Conservation (phyloP, 2,797 vertebrate genomes). For the Huso huso region DNA sequence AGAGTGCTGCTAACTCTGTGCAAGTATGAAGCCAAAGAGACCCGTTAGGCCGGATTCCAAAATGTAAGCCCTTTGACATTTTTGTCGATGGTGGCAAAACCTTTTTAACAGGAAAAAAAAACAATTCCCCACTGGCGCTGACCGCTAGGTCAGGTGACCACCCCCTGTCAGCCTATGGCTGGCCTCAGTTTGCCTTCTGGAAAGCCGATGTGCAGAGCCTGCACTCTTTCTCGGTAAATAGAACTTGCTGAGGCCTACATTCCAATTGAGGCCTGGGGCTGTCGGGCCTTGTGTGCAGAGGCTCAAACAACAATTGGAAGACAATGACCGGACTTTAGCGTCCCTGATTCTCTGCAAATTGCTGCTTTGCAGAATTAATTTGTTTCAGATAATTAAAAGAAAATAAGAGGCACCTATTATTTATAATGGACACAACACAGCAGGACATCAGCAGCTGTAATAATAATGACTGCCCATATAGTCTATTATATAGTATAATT, state of each 20-base stretch:
- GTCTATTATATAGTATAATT: too few relatives aligned
- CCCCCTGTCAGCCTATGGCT: neutral
- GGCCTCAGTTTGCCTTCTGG: constrained; percentile 48
- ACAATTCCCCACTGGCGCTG: neutral
- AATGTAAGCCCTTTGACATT: constrained; percentile 65
- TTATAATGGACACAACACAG: neutral
- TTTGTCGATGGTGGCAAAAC: constrained; percentile 74
- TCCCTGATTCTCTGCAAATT: neutral
- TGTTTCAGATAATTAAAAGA: neutral
- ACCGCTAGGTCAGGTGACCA: neutral
- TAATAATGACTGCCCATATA: too few relatives aligned
- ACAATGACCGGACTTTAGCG: constrained; percentile 1
- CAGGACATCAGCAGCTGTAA: neutral
- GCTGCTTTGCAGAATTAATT: constrained; percentile 5
- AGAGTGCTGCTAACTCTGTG: constrained; percentile 22
- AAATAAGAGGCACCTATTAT: neutral
- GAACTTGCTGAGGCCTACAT: constrained; percentile 69
- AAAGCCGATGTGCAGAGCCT: constrained; percentile 68
- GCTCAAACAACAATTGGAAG: constrained; percentile 2
- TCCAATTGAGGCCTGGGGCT: constrained; percentile 38
- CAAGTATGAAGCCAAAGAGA: constrained; percentile 56
- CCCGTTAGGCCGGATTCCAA: constrained; percentile 58
- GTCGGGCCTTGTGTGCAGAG: neutral
- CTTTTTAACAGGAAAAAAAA: constrained; percentile 38
- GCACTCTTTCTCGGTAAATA: constrained; percentile 62